Evolutionary conservation across 2,888 invertebrate genomes (phyloP).

Genomic region (Oxyteleia sp.): DNA sequence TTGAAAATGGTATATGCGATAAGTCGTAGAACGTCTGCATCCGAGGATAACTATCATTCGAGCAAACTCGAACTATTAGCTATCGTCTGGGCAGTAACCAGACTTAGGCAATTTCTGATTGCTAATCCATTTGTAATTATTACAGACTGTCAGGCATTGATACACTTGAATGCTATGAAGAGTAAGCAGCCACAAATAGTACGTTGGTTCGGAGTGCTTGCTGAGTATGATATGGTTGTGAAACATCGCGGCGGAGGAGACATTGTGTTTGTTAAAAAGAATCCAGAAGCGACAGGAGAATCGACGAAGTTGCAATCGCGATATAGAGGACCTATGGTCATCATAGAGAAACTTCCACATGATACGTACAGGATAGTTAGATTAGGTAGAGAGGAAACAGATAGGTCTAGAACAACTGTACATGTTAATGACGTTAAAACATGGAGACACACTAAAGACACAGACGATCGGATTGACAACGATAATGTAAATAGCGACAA

Average conservation of each 20-base stretch:
- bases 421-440: too few species aligned
- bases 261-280: conserved; percentile 46
- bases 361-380: neutral
- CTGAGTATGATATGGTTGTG: too few species aligned
- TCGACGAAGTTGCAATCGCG: conserved; percentile 40
- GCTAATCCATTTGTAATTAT: too few species aligned
- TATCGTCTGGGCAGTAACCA: conserved; percentile 69
- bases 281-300: conserved; percentile 36
- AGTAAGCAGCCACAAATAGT: conserved; percentile 33
- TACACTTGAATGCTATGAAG: conserved; percentile 67
- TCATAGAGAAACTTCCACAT: neutral
- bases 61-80: conserved; percentile 72
- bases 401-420: too few species aligned
- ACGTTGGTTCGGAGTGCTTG: too few species aligned
- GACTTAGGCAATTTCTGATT: too few species aligned
- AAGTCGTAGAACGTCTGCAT: conserved; percentile 73
- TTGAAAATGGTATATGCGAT: too few species aligned
- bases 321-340: conserved; percentile 35
- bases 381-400: too few species aligned
- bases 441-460: too few species aligned
- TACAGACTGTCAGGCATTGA: conserved; percentile 61
- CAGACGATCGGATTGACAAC: too few species aligned
- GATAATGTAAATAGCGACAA: too few species aligned
- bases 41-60: conserved; percentile 73
- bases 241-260: conserved; percentile 55